phyloP scores from a whole-genome alignment of 2,113 vertebrate genomes.

The Scomber colias region DNA sequence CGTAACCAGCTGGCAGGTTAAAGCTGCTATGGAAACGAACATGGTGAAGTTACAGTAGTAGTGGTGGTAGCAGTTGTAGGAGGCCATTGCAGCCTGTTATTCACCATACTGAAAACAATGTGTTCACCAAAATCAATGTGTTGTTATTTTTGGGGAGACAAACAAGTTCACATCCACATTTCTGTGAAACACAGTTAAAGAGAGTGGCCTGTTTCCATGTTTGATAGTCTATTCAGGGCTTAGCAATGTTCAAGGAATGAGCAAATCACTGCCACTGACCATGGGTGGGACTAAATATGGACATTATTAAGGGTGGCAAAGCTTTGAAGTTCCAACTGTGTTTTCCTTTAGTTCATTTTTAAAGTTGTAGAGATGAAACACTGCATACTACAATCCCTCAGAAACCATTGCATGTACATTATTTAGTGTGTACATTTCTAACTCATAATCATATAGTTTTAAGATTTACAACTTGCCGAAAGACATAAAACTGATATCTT shows the following conservation, averaged over 20 bases:
- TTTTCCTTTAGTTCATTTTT: not conserved
- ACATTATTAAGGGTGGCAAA: conserved; percentile 20
- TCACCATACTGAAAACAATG: not conserved
- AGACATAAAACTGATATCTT: conserved; percentile 16
- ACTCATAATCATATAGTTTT: conserved; percentile 5
- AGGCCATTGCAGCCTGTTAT: not conserved
- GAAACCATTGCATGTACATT: not conserved
- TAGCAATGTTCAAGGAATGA: conserved; percentile 49
- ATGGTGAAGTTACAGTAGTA: conserved; percentile 56
- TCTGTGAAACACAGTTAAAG: not conserved
- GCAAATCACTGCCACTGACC: conserved; percentile 10
- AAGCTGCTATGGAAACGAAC: conserved; percentile 53
- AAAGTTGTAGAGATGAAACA: not conserved
- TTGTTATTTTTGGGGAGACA: not conserved
- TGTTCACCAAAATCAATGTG: not conserved
- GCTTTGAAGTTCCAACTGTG: conserved; percentile 10
- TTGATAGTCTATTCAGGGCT: conserved; percentile 20
- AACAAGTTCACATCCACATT: not conserved
- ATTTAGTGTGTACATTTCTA: not conserved
- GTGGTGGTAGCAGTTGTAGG: conserved; percentile 43
- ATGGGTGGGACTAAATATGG: conserved; percentile 57
- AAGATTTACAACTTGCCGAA: not conserved
- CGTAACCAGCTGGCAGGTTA: conserved; percentile 72
- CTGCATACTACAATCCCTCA: not conserved
- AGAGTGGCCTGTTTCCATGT: not conserved